These are phyloP conservation scores for Prostheceraeus crozeri DNA, from an alignment of 2,888 invertebrate genomes.

Conservation along the genomic window DNA sequence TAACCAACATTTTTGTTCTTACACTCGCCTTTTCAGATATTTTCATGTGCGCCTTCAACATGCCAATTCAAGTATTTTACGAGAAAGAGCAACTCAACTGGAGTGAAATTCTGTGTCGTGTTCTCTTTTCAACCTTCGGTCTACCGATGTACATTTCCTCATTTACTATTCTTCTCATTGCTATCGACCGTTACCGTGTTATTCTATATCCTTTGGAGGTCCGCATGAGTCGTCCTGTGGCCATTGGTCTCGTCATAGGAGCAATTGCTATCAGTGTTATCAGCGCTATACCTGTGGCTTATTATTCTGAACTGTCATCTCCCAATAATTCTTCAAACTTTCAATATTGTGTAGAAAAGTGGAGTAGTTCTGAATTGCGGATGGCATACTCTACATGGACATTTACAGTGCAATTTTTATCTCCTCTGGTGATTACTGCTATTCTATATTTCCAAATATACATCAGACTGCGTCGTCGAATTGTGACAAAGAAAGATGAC, in stretches of 20 bases:
- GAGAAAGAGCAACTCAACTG: too few relatives aligned
- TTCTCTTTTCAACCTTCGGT: slow-evolving; percentile 32
- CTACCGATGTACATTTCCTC: slow-evolving; percentile 38
- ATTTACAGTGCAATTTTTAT: slow-evolving; percentile 31
- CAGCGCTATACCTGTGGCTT: slow-evolving; percentile 29
- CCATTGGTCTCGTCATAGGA: slow-evolving; percentile 29
- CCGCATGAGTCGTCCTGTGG: slow-evolving; percentile 32
- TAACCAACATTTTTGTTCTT: slow-evolving; percentile 38
- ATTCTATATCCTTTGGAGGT: slow-evolving; percentile 34
- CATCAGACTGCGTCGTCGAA: slow-evolving; percentile 28
- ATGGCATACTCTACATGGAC: slow-evolving; percentile 28
- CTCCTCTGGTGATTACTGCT: slow-evolving; percentile 34
- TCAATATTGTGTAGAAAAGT: slow-evolving; percentile 35
- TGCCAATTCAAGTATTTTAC: slow-evolving; percentile 37
- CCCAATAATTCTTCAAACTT: too few relatives aligned
- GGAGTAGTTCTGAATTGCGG: slow-evolving; percentile 29
- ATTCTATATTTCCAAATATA: slow-evolving; percentile 35
- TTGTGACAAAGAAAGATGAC: slow-evolving; percentile 23
- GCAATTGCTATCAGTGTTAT: slow-evolving; percentile 32
- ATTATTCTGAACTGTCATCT: neutral
- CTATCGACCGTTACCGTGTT: slow-evolving; percentile 37
- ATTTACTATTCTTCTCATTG: slow-evolving; percentile 38
- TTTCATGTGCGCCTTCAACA: slow-evolving; percentile 35
- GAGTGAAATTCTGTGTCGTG: too few relatives aligned
- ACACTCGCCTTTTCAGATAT: slow-evolving; percentile 37